Base-by-base conservation (phyloP, 2,888 invertebrate species). In the Acronicta alni region DNA sequence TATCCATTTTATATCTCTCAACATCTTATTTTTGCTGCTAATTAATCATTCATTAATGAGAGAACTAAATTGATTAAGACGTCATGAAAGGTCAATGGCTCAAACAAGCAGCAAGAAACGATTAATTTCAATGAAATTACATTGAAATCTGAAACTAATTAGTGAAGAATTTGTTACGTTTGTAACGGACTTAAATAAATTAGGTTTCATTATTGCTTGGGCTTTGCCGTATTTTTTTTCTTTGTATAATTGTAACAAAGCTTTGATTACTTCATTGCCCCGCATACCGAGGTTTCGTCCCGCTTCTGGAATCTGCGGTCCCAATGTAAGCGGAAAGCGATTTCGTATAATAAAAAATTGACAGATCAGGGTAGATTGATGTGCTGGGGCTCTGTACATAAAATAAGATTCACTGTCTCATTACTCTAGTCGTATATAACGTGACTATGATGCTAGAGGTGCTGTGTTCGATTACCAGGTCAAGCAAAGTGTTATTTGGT, bases 261-360 rank as follows among this genome's bases (percentile, higher is more conserved):
- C 62, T 49, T 55, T 70, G 70, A 74, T 75, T 77, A 66, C 74
- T 74, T 77, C 57, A 74, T 77, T 73, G 71, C 55, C 57, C 15
- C 46, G 54, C 57, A 57, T 70, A 52, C 62, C 57, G 35, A 35
- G 35, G 35, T 35, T 35, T 5, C n/a, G 14, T 35, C n/a, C 35
- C 6, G n/a, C 6, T 35, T 1, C 35, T 35, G 23, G 51, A 46
- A 35, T 48, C 26, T 55, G 42, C 59, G 48, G 10, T 9, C 30
- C 39, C 45, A 17, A 12, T 15, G 1, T 20, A n/a, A 57, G 18
- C 37, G 20, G 12, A 17, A 4, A 57, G 57, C 60, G 53, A 10
- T 26, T 30, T 30, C 3, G 10, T 30, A 7, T 7, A 23, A n/a
- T n/a, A n/a, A n/a, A n/a, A n/a, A n/a, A n/a, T n/a, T n/a, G n/a